Evolutionary conservation across 2,113 vertebrate genomes (phyloP).

Genomic region (Sapayoa aenigma): DNA sequence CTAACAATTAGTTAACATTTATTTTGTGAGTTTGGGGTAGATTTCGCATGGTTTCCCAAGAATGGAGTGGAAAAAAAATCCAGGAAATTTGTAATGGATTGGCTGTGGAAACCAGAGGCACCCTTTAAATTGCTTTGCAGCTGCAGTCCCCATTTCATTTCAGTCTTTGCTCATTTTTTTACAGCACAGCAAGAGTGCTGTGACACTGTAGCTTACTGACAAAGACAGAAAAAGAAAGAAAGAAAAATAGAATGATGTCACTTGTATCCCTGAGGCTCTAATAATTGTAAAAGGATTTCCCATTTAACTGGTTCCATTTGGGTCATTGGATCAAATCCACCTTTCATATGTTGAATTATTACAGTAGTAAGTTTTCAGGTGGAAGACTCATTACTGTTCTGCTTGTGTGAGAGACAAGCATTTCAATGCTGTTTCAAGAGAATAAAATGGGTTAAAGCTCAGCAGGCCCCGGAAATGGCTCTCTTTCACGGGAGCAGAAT

Average conservation of each 20-base stretch:
- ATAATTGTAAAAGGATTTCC: not conserved
- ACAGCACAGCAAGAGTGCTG: not conserved
- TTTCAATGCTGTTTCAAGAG: not conserved
- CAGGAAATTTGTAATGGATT: not conserved
- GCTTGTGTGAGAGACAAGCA: not conserved
- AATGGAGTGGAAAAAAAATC: not conserved
- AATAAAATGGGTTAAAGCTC: slow-evolving; percentile 28
- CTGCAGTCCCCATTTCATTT: not conserved
- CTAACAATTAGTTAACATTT: not conserved
- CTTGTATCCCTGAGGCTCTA: not conserved
- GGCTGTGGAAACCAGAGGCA: not conserved
- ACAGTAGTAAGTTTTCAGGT: not conserved
- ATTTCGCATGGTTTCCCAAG: not conserved
- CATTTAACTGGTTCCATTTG: slow-evolving; percentile 4
- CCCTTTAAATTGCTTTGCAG: not conserved
- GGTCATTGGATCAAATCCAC: not conserved
- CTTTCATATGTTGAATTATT: not conserved
- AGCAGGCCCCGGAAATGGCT: not conserved
- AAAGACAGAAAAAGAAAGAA: not conserved
- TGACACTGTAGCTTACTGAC: not conserved
- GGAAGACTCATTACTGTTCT: not conserved
- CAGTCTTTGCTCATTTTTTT: not conserved
- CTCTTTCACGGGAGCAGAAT: not conserved
- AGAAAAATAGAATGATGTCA: not conserved
- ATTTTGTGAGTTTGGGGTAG: not conserved